A percentile compares a stretch with the other conserved stretches of the same genome.
Evolutionary conservation across 1,140 invertebrate species (phyloP).

Genomic region (Drosophila parabipectinata): DNA sequence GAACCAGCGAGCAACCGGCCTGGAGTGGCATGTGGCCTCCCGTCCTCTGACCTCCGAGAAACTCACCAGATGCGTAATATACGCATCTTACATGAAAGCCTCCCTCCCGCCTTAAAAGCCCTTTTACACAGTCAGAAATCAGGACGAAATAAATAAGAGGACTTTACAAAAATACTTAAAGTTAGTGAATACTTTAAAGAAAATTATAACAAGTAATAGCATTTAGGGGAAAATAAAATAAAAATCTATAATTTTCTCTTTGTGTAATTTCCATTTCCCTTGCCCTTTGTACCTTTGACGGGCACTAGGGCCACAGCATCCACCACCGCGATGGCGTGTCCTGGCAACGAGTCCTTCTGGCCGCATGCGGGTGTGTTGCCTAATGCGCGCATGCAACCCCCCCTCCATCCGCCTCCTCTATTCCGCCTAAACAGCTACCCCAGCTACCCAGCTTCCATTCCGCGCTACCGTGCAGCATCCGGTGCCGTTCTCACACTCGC

Average conservation of each 20-base stretch:
- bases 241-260: not conserved
- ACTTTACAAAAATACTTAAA: not conserved
- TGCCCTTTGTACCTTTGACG: constrained; percentile 63
- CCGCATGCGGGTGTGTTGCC: constrained; percentile 63
- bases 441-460: constrained; percentile 7
- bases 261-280: constrained; percentile 19
- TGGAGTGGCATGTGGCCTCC: constrained; percentile 54
- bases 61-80: constrained; percentile 76
- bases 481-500: constrained; percentile 69
- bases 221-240: not conserved
- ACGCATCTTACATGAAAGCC: constrained; percentile 74
- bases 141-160: not conserved
- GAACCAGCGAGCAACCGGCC: constrained; percentile 3
- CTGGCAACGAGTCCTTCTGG: constrained; percentile 46
- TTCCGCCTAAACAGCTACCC: constrained; percentile 9
- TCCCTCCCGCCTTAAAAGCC: constrained; percentile 6
- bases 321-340: constrained; percentile 52
- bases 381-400: constrained; percentile 42
- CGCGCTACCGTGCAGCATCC: constrained; percentile 64
- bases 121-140: not conserved
- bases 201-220: too few relatives aligned
- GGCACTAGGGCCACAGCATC: constrained; percentile 56
- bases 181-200: too few relatives aligned
- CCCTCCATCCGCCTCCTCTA: constrained; percentile 4
- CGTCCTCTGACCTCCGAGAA: constrained; percentile 54